Evolutionary conservation across 2,797 vertebrate genomes (phyloP), one percentile per base, ranked within the genome.

Genomic region (Centroberyx gerrardi): DNA sequence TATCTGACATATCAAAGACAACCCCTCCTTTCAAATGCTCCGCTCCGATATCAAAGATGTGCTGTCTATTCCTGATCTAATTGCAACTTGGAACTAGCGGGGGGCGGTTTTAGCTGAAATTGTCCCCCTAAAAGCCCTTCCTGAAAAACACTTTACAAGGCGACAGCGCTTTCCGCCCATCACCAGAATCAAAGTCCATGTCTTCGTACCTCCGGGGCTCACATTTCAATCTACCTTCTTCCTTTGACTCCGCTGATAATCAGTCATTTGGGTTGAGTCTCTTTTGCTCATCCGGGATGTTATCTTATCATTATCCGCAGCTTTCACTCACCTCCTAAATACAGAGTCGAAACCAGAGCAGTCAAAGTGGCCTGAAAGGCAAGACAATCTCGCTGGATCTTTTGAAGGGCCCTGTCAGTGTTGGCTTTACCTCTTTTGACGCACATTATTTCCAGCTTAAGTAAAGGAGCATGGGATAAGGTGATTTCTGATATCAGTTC

Each of bases 1-100:
- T 76, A 71, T 48, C 66, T 63, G 72, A 68, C 63, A 77, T 82
- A 80, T 89, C 72, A 91, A 86, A 88, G 82, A 75, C 80, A 75
- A 17, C 54, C 42, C 15, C 55, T 69, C 22, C 59, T 38, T 71
- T 84, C 1, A 73, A 76, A 80, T 6, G 55, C 54, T 68, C 52
- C 7, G 2, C 70, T 85, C 56, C 56, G 61, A 76, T 84, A 78
- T 84, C 67, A 84, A 87, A 90, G 77, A 84, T 72, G 38, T 7
- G 0, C 60, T 27, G 22, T 67, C 49, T 78, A 31, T 74, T 78
- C 51, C 28, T 54, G 60, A 69, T 76, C 51, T 83, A 76, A 80
- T 66, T 79, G 52, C 29, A 67, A 46, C 78, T 68, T 66, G 60
- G 51, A 84, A 48, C 48, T 6, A 48, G 29, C 15, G 64, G 15